Percentiles rank a stretch among this genome's conserved stretches.
Conservation (phyloP, 2,113 vertebrate species). For the Menidia beryllina region DNA sequence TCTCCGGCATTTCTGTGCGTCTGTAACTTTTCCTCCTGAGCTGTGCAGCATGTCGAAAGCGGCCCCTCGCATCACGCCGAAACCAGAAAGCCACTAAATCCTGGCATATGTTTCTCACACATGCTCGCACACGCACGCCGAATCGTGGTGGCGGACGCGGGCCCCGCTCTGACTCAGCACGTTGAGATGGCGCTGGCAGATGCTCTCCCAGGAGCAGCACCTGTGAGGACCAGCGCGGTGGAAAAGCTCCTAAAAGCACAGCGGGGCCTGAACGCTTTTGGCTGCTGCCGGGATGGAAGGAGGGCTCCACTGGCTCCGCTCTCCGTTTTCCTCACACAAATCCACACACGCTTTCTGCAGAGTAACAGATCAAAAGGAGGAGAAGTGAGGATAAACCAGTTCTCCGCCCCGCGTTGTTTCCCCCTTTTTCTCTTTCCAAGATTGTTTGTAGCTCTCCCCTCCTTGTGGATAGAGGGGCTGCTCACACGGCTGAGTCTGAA, state of each 20-base stretch:
- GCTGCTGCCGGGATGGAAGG: conserved; percentile 5
- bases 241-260: conserved; percentile 40
- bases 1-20: conserved; percentile 11
- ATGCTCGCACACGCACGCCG: conserved; percentile 8
- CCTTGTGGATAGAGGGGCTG: conserved; percentile 29
- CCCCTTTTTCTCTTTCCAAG: conserved; percentile 25
- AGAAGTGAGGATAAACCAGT: conserved; percentile 58
- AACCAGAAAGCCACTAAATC: neutral
- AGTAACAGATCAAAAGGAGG: conserved; percentile 58
- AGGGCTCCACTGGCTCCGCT: conserved; percentile 14
- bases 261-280: neutral
- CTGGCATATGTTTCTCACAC: conserved; percentile 25
- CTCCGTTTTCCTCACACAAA: conserved; percentile 12
- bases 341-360: conserved; percentile 28
- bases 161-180: conserved; percentile 47
- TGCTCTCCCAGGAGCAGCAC: conserved; percentile 42
- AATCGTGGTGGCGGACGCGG: conserved; percentile 46
- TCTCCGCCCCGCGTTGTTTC: conserved; percentile 48
- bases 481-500: conserved; percentile 46
- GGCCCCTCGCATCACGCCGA: conserved; percentile 14
- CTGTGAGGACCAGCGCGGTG: conserved; percentile 44
- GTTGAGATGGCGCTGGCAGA: conserved; percentile 48
- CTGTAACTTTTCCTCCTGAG: conserved; percentile 37
- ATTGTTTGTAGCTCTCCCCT: conserved; percentile 53
- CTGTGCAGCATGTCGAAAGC: conserved; percentile 29